Evolutionary conservation across 2,888 invertebrate species (phyloP).

Genomic region (Ophion ellenae): DNA sequence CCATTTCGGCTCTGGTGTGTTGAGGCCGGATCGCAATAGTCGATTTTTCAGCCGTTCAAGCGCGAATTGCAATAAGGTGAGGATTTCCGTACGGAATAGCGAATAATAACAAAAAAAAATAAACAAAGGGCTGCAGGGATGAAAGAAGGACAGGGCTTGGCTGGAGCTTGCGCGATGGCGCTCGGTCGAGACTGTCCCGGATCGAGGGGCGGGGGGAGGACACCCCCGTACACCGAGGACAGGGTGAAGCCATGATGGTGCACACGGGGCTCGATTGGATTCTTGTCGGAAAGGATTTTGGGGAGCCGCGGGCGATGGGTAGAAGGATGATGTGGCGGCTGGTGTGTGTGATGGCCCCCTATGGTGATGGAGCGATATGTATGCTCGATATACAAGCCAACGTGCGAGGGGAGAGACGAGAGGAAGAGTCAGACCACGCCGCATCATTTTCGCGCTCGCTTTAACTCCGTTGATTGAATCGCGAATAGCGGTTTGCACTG

Average conservation of each 20-base stretch:
- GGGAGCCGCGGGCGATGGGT: slow-evolving; percentile 43
- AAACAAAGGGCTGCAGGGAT: not conserved
- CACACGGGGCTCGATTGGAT: slow-evolving; percentile 60
- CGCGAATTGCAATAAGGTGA: no score
- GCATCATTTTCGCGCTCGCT: slow-evolving; percentile 78
- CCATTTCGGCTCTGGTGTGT: no score
- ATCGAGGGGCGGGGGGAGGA: not conserved
- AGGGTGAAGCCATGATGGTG: slow-evolving; percentile 23
- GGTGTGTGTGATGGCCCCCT: slow-evolving; percentile 53
- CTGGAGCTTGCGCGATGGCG: not conserved
- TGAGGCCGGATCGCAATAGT: no score
- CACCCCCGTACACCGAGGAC: not conserved
- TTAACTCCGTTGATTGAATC: slow-evolving; percentile 78
- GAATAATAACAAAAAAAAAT: not conserved
- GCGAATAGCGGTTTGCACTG: slow-evolving; percentile 71
- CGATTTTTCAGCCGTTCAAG: no score
- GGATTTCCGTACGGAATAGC: not conserved
- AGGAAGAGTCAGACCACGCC: slow-evolving; percentile 65
- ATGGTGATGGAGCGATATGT: slow-evolving; percentile 42
- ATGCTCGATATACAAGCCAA: slow-evolving; percentile 46
- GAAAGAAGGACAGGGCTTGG: not conserved
- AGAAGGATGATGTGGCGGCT: slow-evolving; percentile 24
- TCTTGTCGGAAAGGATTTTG: slow-evolving; percentile 56
- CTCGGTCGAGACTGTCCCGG: not conserved
- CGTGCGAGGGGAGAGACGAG: slow-evolving; percentile 29